Conservation (phyloP, 2,888 invertebrate genomes). For the Apodemia zela region DNA sequence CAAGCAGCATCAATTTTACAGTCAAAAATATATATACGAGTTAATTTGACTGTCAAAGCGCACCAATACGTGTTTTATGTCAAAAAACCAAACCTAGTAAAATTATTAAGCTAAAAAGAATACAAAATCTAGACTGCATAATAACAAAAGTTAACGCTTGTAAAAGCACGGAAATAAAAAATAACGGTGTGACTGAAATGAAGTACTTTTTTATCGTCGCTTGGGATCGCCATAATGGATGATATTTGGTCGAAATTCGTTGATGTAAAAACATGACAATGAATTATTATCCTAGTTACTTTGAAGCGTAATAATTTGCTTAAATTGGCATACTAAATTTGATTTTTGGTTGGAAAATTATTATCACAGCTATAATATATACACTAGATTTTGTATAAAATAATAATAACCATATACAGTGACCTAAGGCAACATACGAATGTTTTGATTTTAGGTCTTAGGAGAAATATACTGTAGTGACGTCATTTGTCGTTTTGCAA, state of each 20-base stretch:
- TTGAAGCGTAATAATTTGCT: neutral
- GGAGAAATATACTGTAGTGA: too few species aligned
- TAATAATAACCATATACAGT: too few species aligned
- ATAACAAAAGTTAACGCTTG: slow-evolving; percentile 57
- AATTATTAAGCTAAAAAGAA: neutral
- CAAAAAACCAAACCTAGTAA: too few species aligned
- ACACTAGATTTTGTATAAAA: too few species aligned
- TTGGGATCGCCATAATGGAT: slow-evolving; percentile 64
- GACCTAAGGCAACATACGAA: too few species aligned
- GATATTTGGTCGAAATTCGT: slow-evolving; percentile 45
- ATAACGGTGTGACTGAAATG: slow-evolving; percentile 54
- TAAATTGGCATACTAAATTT: neutral
- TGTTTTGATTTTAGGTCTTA: too few species aligned
- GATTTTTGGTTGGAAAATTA: too few species aligned
- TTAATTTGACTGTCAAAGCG: too few species aligned
- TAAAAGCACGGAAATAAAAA: slow-evolving; percentile 61
- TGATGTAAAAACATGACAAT: slow-evolving; percentile 34
- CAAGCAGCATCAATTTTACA: too few species aligned
- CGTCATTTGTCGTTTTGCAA: too few species aligned
- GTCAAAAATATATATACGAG: too few species aligned
- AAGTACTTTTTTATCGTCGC: slow-evolving; percentile 68
- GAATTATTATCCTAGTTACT: neutral
- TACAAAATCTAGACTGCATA: slow-evolving; percentile 53
- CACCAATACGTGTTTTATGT: neutral
- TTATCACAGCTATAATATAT: too few species aligned